These are phyloP conservation scores for Theonella swinhoei DNA, from an alignment of 37 sponge, comb jelly and placozoan genomes.

Conservation along the genomic window DNA sequence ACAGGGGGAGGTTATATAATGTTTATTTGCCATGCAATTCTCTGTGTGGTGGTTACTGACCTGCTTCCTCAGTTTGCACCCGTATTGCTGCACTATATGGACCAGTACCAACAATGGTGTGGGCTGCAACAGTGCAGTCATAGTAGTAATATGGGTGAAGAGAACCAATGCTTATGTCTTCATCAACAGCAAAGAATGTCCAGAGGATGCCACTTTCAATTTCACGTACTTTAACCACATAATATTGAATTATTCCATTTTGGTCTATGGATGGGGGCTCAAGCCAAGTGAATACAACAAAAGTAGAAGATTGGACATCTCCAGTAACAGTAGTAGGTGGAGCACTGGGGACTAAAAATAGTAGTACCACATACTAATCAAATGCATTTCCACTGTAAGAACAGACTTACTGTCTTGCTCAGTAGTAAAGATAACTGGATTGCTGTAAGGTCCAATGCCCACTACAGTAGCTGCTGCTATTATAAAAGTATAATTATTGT, in stretches of 20 bases:
- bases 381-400: not conserved
- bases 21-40: too few species aligned
- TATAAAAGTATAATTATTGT: slow-evolving; percentile 9
- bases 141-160: slow-evolving; percentile 19
- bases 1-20: too few species aligned
- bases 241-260: slow-evolving; percentile 14
- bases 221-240: not conserved
- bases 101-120: slow-evolving; percentile 17
- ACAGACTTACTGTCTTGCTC: slow-evolving; percentile 8
- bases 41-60: too few species aligned
- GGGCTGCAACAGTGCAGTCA: slow-evolving; percentile 30
- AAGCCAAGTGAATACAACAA: slow-evolving; percentile 3
- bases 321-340: slow-evolving; percentile 6
- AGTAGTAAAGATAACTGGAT: not conserved
- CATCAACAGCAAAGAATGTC: not conserved
- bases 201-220: not conserved
- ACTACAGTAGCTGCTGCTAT: slow-evolving; percentile 16
- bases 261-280: slow-evolving; percentile 19
- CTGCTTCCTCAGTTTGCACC: not conserved
- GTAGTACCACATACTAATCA: not conserved
- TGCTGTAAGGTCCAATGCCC: slow-evolving; percentile 27
- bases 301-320: not conserved
- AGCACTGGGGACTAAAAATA: slow-evolving; percentile 12
- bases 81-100: slow-evolving; percentile 8
- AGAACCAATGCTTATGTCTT: not conserved